These are phyloP conservation scores for Abrostola tripartita DNA, from an alignment of 2,888 invertebrate species.

Conservation along the genomic window DNA sequence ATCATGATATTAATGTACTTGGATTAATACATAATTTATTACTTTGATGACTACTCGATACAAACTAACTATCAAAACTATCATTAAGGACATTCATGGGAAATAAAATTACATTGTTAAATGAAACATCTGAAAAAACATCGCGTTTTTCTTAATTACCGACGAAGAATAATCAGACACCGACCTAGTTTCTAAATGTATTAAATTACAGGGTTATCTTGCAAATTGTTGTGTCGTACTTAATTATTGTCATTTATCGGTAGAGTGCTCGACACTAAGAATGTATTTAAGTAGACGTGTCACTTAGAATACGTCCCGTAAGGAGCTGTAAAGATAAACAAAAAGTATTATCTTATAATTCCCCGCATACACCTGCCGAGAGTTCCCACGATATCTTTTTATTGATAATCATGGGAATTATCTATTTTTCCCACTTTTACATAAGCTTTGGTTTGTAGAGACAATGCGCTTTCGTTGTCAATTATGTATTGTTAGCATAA, in stretches of 20 bases:
- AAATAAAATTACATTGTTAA: background rate
- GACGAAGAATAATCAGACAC: background rate
- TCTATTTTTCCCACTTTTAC: conserved; percentile 62
- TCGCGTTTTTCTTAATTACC: background rate
- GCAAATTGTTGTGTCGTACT: conserved; percentile 20
- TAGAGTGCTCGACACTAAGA: conserved; percentile 28
- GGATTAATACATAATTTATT: background rate
- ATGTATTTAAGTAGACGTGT: conserved; percentile 49
- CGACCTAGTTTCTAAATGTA: background rate
- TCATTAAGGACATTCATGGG: background rate
- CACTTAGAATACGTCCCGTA: conserved; percentile 40
- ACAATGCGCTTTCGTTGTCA: conserved; percentile 36
- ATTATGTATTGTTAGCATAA: conserved; percentile 10
- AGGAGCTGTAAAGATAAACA: conserved; percentile 38
- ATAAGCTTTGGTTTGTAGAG: conserved; percentile 48
- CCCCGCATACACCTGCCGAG: conserved; percentile 74
- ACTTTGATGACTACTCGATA: conserved; percentile 2
- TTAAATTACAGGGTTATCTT: conserved; percentile 9
- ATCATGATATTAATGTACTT: conserved; percentile 17
- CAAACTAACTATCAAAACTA: background rate
- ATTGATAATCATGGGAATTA: conserved; percentile 76
- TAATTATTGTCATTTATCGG: conserved; percentile 34
- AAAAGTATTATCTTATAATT: conserved; percentile 68
- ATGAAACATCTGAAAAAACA: background rate
- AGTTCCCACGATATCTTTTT: conserved; percentile 77